A percentile compares a stretch with the other conserved stretches of the same genome.
Conservation (phyloP, 2,888 invertebrate species). For the Cephus pygmeus region DNA sequence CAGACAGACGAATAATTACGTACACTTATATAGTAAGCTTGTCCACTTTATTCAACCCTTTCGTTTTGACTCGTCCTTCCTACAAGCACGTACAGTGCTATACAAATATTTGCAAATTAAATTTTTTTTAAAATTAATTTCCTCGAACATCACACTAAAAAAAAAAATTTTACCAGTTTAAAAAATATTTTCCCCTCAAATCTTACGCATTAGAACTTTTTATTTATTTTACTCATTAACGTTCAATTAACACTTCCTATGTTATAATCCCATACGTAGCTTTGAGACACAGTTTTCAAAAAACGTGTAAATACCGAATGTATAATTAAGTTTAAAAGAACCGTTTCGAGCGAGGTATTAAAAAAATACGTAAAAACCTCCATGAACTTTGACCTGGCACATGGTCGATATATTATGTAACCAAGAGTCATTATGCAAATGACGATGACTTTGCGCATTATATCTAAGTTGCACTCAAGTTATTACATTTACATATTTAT, state of each 20-base stretch:
- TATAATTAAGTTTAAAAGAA: not conserved
- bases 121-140: not conserved
- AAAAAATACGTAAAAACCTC: not conserved
- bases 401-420: not conserved
- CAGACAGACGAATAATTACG: not conserved
- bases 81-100: not conserved
- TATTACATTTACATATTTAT: not conserved
- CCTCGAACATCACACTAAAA: not conserved
- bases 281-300: not conserved
- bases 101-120: not conserved
- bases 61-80: not conserved
- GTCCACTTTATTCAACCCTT: not conserved
- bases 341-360: not conserved
- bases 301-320: not conserved
- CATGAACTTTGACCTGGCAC: not conserved
- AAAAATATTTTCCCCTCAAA: not conserved
- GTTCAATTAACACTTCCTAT: not conserved
- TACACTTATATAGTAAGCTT: not conserved
- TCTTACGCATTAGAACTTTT: not conserved
- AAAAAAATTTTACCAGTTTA: too few relatives aligned
- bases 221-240: not conserved
- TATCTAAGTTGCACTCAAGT: not conserved
- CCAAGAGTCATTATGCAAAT: not conserved
- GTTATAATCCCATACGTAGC: not conserved
- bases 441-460: not conserved